Conservation (phyloP, 2,113 vertebrate genomes). For the Ctenomys sociabilis region DNA sequence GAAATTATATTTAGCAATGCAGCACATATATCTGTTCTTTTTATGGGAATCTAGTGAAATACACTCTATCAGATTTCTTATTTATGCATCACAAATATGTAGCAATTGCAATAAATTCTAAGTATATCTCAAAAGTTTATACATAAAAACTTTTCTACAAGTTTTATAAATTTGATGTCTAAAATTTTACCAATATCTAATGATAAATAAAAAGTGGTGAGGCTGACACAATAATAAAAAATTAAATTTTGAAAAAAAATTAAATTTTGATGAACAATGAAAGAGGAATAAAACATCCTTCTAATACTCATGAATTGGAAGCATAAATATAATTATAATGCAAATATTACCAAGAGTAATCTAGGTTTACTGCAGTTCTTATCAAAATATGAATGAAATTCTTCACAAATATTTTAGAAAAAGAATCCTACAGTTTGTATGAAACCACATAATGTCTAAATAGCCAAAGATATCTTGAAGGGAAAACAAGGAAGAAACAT, state of each 20-base stretch:
- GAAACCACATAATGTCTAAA: not conserved
- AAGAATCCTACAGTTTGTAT: not conserved
- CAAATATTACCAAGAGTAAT: not conserved
- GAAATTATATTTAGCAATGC: not conserved
- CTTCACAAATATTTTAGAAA: not conserved
- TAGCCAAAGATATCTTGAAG: not conserved
- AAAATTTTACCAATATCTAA: conserved; percentile 3
- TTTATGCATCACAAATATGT: not conserved
- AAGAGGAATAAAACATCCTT: conserved; percentile 4
- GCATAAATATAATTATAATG: not conserved
- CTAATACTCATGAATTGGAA: not conserved
- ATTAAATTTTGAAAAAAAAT: conserved; percentile 1
- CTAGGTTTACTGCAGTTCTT: not conserved
- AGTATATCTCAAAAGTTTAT: not conserved
- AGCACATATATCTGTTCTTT: not conserved
- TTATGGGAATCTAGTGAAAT: not conserved
- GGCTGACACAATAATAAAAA: not conserved
- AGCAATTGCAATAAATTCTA: not conserved
- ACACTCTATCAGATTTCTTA: not conserved
- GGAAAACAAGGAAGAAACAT: not conserved
- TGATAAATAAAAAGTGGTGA: not conserved
- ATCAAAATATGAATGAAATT: not conserved
- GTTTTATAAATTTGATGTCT: not conserved
- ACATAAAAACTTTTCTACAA: not conserved
- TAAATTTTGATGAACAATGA: not conserved